Evolutionary conservation across 2,113 vertebrate genomes (phyloP).

Genomic region (Phyllopteryx taeniolatus): DNA sequence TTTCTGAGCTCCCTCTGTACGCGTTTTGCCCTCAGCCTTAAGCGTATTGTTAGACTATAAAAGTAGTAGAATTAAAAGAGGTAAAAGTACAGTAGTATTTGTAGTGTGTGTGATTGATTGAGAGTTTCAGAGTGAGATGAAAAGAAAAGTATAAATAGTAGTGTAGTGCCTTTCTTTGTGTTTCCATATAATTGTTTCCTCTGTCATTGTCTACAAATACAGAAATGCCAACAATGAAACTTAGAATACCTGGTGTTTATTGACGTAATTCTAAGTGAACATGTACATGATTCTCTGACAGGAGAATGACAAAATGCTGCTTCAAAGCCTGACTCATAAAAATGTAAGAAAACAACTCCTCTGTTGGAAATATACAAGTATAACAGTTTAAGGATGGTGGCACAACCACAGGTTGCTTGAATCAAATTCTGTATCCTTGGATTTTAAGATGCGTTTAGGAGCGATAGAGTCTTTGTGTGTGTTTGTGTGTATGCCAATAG

Average conservation of each 20-base stretch:
- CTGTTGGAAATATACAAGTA: neutral
- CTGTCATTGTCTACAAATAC: neutral
- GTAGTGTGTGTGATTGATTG: neutral
- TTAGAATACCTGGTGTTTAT: neutral
- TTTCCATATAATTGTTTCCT: neutral
- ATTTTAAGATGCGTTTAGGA: slow-evolving; percentile 18
- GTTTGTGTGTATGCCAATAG: slow-evolving; percentile 27
- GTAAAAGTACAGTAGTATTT: neutral
- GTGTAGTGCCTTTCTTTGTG: neutral
- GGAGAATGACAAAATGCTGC: neutral
- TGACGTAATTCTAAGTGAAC: neutral
- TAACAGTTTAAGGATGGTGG: slow-evolving; percentile 35
- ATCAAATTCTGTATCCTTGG: slow-evolving; percentile 31
- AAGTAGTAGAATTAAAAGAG: neutral
- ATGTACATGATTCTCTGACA: neutral
- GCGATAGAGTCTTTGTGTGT: neutral
- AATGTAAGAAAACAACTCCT: neutral
- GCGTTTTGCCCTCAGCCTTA: neutral
- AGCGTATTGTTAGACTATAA: slow-evolving; percentile 4
- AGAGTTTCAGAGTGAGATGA: neutral
- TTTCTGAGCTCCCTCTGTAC: neutral
- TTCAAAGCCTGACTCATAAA: neutral
- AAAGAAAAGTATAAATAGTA: neutral
- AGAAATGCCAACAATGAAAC: neutral
- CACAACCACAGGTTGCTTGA: slow-evolving; percentile 21